Base-by-base conservation (phyloP, 1,140 invertebrate species). In the Danaus plexippus region DNA sequence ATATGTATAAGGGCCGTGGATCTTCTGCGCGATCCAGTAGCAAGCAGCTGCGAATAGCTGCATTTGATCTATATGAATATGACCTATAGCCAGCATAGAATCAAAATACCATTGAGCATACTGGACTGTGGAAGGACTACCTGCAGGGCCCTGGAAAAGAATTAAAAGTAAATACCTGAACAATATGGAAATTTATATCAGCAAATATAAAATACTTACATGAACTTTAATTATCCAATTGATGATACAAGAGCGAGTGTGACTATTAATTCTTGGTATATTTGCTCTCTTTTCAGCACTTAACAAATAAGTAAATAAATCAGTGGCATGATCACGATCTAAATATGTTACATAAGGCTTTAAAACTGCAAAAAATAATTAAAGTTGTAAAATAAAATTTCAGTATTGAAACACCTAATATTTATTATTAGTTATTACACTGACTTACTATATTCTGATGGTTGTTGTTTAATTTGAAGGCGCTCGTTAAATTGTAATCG, bases 191-290 rank as follows among this genome's bases (percentile, higher is more conserved):
- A 4, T 22, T 18, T 13, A 11, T 52, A 13, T 18, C 47, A 47
- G 9, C 53, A 22, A n/a, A 51, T 18, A 53, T 13, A 41, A 32
- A 52, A 9, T 52, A 78, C 81, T 75, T 60, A 85, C 81, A 53
- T 82, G 76, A 8, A 81, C 54, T 63, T 75, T 80, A 64, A 82
- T 71, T 2, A 85, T 50, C 81, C 81, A 85, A 50, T 85, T 82
- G 11, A 81, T 59, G n/a, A 78, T 59, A 59, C 77, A 82, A 0
- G 81, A 71, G 2, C 81, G 61, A 5, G 61, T 66, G 7, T 63
- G 49, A 22, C 50, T 73, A 5, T 58, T 12, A 12, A 75, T 69
- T 1, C 42, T 22, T 1, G 76, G 72, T 1, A 58, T n/a, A 0
- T 32, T 47, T 8, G 54, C 15, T 9, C 58, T 64, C 9, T 67